Conservation (phyloP, 2,113 vertebrate genomes). For the Isurus oxyrinchus region DNA sequence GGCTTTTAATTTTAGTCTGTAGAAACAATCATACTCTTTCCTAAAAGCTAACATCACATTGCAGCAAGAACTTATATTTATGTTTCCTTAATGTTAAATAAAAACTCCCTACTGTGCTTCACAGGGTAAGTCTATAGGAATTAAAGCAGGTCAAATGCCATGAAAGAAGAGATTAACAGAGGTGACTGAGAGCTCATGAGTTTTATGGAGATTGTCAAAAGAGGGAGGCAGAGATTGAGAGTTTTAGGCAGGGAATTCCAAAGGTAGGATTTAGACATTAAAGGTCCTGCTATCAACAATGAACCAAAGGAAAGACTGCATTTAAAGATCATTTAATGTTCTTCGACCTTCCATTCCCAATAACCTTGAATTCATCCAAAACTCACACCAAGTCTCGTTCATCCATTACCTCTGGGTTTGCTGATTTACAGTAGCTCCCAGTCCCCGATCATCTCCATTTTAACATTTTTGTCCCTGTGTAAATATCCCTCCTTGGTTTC, state of each 20-base stretch:
- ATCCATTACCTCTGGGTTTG: neutral
- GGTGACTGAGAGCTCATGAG: neutral
- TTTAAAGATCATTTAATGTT: neutral
- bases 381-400: neutral
- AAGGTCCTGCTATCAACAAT: neutral
- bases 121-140: neutral
- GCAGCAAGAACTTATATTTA: neutral
- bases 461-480: neutral
- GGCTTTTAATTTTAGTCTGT: neutral
- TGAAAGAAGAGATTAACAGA: neutral
- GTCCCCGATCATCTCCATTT: neutral
- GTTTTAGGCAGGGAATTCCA: neutral
- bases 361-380: neutral
- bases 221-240: neutral
- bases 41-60: neutral
- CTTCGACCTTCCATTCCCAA: neutral
- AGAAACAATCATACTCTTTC: neutral
- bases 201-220: neutral
- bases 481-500: neutral
- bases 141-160: neutral
- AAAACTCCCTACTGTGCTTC: neutral
- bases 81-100: neutral
- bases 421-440: neutral
- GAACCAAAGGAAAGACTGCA: neutral
- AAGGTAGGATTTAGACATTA: neutral